Base-by-base conservation (phyloP, 1,140 invertebrate genomes). In the Procambarus virginalis region DNA sequence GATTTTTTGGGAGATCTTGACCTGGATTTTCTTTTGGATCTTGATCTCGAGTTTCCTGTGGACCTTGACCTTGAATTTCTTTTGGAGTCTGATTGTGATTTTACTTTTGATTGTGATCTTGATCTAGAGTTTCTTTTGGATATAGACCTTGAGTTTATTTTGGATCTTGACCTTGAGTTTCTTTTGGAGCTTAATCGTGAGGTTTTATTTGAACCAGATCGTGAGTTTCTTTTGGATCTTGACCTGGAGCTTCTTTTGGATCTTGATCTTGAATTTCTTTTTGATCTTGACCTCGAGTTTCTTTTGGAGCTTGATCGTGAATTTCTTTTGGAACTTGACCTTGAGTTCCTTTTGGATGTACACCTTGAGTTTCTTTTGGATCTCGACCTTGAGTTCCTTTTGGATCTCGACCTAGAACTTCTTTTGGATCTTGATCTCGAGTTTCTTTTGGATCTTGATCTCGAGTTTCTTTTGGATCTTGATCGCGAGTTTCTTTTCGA, bases 91-190 rank as follows among this genome's bases (percentile, higher is more conserved):
- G 83, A 85, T 22, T 46, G 55, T 6, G 83, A 85, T 51, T 20
- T 79, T 51, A 14, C 45, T n/a, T 22, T 85, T 17, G 70, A 73
- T 46, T 22, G 46, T 51, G 83, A 84, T 14, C 70, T 55, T 51
- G 45, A 12, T 17, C 60, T 73, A 22, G 82, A 84, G 5, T 10
- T 34, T 6, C 55, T 84, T 2, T n/a, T 12, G 64, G 73, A 78
- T 86, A 20, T 34, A 14, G 84, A 86, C 55, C 75, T 78, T 45
- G 83, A 85, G 17, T 22, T 51, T 85, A n/a, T 48, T 58, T 46
- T 70, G 14, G 51, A 22, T 48, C 46, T 49, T 55, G 79, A 81
- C 8, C 79, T 81, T n/a, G 79, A 81, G 3, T n/a, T 14, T 55
- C 51, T 55, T 55, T 12, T 55, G 4, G 51, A 55, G 8, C 51